A percentile compares a stretch with the other conserved stretches of the same genome.
Evolutionary conservation across 2,888 invertebrate species (phyloP).

Genomic region (Tiphia femorata): DNA sequence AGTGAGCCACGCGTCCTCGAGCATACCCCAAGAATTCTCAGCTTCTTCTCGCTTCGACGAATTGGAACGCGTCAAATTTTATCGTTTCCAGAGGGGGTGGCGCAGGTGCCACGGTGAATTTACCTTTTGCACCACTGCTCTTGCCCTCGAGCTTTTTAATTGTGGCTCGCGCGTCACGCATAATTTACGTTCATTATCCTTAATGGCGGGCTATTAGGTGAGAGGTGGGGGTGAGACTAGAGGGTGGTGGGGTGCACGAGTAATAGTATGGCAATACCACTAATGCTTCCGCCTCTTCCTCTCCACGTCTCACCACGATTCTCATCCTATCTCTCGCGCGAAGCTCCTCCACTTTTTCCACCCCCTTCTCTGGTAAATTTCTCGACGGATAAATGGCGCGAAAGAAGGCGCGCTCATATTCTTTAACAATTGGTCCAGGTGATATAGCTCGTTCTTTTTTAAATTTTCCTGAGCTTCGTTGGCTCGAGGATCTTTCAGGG

Average conservation of each 20-base stretch:
- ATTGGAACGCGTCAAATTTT: neutral
- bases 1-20: neutral
- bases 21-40: neutral
- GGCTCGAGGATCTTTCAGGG: no score
- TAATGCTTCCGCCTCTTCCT: conserved; percentile 38
- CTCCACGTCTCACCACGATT: conserved; percentile 1
- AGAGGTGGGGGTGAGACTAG: no score
- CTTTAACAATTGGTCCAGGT: no score
- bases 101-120: conserved; percentile 30
- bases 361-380: no score
- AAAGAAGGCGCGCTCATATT: no score
- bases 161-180: conserved; percentile 47
- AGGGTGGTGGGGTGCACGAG: no score
- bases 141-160: conserved; percentile 50
- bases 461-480: no score
- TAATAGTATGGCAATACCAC: conserved; percentile 48
- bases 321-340: conserved; percentile 2
- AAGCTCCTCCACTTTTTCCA: neutral
- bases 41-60: neutral
- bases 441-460: no score
- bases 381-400: no score
- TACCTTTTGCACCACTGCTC: conserved; percentile 36
- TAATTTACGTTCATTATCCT: conserved; percentile 57
- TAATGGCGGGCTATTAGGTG: conserved; percentile 54
- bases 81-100: conserved; percentile 4